Evolutionary conservation across 2,888 invertebrate genomes (phyloP).

Genomic region (Andrena minutula): DNA sequence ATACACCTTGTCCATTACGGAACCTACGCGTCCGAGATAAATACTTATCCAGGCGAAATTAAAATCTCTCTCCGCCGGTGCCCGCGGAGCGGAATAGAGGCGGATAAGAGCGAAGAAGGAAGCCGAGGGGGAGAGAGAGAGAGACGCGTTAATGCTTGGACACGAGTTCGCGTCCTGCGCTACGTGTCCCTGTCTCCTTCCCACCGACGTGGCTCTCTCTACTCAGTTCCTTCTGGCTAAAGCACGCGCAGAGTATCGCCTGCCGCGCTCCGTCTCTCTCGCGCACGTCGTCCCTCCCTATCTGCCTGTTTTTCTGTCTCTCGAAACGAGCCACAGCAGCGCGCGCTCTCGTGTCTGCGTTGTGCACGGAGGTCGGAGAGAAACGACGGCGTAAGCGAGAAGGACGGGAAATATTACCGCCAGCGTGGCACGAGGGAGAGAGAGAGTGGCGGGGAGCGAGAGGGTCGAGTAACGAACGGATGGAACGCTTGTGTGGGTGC

Average conservation of each 20-base stretch:
- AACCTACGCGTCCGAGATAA: slow-evolving; percentile 50
- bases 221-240: slow-evolving; percentile 34
- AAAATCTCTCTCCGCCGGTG: slow-evolving; percentile 38
- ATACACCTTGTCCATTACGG: slow-evolving; percentile 62
- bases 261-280: neutral
- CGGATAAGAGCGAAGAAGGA: slow-evolving; percentile 4
- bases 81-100: neutral
- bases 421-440: slow-evolving; percentile 42
- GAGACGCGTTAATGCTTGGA: slow-evolving; percentile 54
- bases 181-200: neutral
- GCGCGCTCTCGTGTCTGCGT: slow-evolving; percentile 7
- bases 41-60: slow-evolving; percentile 56
- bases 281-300: slow-evolving; percentile 2
- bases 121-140: slow-evolving; percentile 11
- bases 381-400: slow-evolving; percentile 68
- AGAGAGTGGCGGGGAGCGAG: slow-evolving; percentile 53
- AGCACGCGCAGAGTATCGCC: slow-evolving; percentile 39
- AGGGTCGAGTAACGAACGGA: slow-evolving; percentile 60
- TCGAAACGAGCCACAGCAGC: slow-evolving; percentile 58
- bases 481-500: slow-evolving; percentile 38
- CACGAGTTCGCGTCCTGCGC: slow-evolving; percentile 51
- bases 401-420: slow-evolving; percentile 59
- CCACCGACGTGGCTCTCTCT: slow-evolving; percentile 12
- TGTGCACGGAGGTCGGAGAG: slow-evolving; percentile 60
- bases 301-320: slow-evolving; percentile 60